These are phyloP conservation scores for Mormyrops attenuatus DNA, from an alignment of 2,797 vertebrate genomes.

Conservation along the genomic window DNA sequence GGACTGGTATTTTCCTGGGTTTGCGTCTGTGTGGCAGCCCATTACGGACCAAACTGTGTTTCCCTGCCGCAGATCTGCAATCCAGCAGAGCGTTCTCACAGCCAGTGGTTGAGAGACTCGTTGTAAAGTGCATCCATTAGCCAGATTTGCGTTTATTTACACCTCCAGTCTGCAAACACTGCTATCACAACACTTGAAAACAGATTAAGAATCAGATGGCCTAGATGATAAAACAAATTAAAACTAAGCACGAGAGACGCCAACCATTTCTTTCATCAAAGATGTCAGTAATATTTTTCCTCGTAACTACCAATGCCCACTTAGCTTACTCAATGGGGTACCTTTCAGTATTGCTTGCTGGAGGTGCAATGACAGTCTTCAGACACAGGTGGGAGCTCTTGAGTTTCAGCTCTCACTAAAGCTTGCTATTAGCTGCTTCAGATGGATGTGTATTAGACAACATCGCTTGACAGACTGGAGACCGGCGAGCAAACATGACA, in stretches of 20 bases:
- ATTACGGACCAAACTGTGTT: neutral
- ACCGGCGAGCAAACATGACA: neutral
- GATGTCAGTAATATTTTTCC: neutral
- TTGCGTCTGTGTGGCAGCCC: neutral
- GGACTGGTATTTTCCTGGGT: neutral
- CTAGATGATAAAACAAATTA: neutral
- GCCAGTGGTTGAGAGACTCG: neutral
- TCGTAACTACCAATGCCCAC: neutral
- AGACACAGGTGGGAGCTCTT: slow-evolving; percentile 2
- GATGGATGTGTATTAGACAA: neutral
- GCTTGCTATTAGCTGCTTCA: neutral
- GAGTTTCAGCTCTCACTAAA: neutral
- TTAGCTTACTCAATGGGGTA: neutral
- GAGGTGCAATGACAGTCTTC: neutral
- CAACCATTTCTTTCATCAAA: neutral
- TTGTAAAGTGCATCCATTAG: neutral
- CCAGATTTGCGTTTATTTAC: neutral
- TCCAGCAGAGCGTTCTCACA: neutral
- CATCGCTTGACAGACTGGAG: neutral
- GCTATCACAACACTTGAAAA: neutral
- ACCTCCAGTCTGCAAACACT: neutral
- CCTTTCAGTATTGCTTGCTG: too few relatives aligned
- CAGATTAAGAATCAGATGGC: neutral
- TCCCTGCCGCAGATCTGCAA: neutral
- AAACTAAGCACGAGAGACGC: neutral